Conservation (phyloP, 35 echinoderm and acorn worm genomes). For the Lytechinus variegatus region DNA sequence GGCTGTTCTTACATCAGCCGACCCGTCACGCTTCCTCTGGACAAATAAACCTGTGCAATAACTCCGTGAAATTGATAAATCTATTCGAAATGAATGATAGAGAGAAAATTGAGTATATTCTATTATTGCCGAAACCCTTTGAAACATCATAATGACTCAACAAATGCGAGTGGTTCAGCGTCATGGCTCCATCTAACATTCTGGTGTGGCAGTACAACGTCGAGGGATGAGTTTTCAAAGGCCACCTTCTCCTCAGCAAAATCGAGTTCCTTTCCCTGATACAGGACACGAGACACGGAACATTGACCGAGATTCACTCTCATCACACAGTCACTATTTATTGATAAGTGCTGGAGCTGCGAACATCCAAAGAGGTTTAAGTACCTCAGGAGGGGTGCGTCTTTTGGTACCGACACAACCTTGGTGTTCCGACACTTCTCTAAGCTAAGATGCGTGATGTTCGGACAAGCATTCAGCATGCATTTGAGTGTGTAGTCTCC, state of each 20-base stretch:
- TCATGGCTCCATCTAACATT: constrained; percentile 81
- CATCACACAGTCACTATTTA: constrained; percentile 63
- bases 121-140: not conserved
- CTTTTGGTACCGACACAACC: constrained; percentile 49
- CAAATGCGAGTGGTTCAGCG: constrained; percentile 39
- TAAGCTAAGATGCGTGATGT: constrained; percentile 78
- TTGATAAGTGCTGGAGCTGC: constrained; percentile 48
- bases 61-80: not conserved
- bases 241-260: constrained; percentile 31
- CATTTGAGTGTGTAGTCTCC: constrained; percentile 85
- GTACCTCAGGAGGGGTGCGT: constrained; percentile 60
- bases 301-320: constrained; percentile 87
- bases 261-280: constrained; percentile 54
- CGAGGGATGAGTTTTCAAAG: not conserved
- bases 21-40: too few species aligned
- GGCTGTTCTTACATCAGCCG: too few species aligned
- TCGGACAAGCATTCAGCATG: constrained; percentile 75
- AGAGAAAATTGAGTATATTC: not conserved
- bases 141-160: constrained; percentile 23
- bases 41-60: too few species aligned
- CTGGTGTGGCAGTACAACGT: constrained; percentile 65
- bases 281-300: constrained; percentile 48
- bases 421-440: constrained; percentile 83
- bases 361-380: constrained; percentile 91
- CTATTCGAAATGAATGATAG: not conserved